Evolutionary conservation across 2,113 vertebrate species (phyloP).

Genomic region (Gopherus flavomarginatus): DNA sequence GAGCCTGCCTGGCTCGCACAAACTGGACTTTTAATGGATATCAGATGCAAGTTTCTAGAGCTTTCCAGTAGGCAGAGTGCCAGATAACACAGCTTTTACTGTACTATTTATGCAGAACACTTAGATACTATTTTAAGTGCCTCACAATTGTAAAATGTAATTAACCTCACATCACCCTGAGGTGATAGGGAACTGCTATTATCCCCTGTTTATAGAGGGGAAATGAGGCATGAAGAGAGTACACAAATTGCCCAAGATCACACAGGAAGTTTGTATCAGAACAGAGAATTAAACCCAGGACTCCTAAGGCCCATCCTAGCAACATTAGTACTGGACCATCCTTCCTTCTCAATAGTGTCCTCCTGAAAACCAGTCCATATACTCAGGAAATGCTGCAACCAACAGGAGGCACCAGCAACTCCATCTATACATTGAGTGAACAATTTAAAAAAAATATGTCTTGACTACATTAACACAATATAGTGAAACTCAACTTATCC

Average conservation of each 20-base stretch:
- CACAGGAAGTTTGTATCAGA: not conserved
- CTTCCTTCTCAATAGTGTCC: not conserved
- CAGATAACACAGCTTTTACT: no score
- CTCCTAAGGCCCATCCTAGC: not conserved
- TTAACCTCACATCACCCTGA: not conserved
- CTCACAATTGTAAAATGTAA: not conserved
- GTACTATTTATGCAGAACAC: not conserved
- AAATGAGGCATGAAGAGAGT: not conserved
- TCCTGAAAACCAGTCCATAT: not conserved
- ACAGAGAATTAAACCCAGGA: not conserved
- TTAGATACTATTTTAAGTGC: not conserved
- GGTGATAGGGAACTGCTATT: not conserved
- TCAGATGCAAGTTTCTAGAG: no score
- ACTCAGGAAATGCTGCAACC: not conserved
- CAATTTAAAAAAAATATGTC: not conserved
- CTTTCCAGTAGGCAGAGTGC: no score
- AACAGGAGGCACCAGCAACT: not conserved
- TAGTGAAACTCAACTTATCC: not conserved
- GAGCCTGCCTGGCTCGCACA: no score
- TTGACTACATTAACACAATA: not conserved
- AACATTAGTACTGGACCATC: not conserved
- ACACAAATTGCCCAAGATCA: not conserved
- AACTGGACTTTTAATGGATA: no score
- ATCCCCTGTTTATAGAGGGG: not conserved
- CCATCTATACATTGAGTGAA: fast-evolving